Base-by-base conservation (phyloP, 1,140 invertebrate genomes). In the Vanessa atalanta region DNA sequence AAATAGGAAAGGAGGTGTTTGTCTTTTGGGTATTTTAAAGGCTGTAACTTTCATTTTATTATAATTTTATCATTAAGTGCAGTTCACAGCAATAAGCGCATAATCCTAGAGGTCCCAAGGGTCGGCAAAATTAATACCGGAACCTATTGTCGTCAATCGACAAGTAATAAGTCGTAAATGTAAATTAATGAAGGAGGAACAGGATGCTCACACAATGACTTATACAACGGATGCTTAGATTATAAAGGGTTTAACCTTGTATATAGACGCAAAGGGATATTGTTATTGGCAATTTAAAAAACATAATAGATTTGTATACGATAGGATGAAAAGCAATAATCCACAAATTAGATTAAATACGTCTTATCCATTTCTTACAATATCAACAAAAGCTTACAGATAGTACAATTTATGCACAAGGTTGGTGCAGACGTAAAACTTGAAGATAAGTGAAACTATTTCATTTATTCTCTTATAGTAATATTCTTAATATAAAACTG, bases 211-310 rank as follows among this genome's bases (percentile, higher is more conserved):
- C 61, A 89, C 86, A 89, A 87, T 89, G 78, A 82, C 73, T 68
- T 66, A 77, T 61, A 55, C 71, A 79, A 79, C 89, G 89, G 89
- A 91, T 88, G 83, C 80, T 78, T 75, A 73, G 79, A 79, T 83
- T 85, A 79, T 80, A 85, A 88, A 88, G 86, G 84, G 85, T 79
- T 82, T 80, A 81, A 88, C 88, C 88, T 88, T 85, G 84, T 74
- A 76, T 50, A 71, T 72, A 72, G 72, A 73, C 69, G 75, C 77
- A 74, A 71, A 79, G 70, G 70, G 61, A 72, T 79, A 78, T 73
- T 71, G 64, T 79, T 65, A 37, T 53, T 47, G 6, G 47, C 23
- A 47, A 63, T 61, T 23, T 23, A 11, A 61, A 57, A 68, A 16
- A 47, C 4, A 20, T n/a, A 9, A 43, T 43, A 12, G 26, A 31